Conservation (phyloP, 2,888 invertebrate species). For the Caenorhabditis japonica region DNA sequence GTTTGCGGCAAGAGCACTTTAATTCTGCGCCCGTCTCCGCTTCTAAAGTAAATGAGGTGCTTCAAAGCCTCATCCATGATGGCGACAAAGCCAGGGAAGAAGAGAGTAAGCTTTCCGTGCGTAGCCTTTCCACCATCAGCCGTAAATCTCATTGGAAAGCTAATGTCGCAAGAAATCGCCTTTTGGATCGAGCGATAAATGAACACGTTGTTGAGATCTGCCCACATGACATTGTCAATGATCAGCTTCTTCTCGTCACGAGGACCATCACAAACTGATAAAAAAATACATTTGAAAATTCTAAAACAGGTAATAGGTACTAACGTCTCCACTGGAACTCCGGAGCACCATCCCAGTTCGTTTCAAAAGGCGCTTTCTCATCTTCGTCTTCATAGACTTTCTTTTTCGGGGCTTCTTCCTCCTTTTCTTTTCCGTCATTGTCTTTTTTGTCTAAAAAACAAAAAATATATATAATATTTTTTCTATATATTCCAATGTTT, state of each 20-base stretch:
- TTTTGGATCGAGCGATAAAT: constrained; percentile 58
- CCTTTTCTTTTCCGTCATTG: not conserved
- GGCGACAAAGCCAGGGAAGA: constrained; percentile 42
- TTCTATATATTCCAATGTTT: no score
- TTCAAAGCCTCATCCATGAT: constrained; percentile 58
- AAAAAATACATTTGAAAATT: not conserved
- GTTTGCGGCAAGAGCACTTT: constrained; percentile 64
- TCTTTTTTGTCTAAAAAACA: constrained; percentile 13
- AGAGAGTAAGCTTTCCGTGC: constrained; percentile 46
- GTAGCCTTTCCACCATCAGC: constrained; percentile 21
- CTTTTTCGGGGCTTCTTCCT: constrained; percentile 25
- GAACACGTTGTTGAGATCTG: constrained; percentile 60
- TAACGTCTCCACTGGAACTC: constrained; percentile 67
- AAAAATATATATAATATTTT: no score
- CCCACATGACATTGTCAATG: constrained; percentile 55
- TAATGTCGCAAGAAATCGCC: constrained; percentile 47
- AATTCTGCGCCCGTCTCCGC: constrained; percentile 53
- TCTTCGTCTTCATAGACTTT: constrained; percentile 59
- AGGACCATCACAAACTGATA: constrained; percentile 39
- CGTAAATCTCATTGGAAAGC: constrained; percentile 47
- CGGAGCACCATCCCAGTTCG: constrained; percentile 65
- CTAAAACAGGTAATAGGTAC: constrained; percentile 1
- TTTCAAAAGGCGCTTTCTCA: constrained; percentile 55
- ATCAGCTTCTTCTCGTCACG: constrained; percentile 48
- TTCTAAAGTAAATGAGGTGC: constrained; percentile 61